These are phyloP conservation scores for Steinernema scapterisci DNA, from an alignment of 2,888 invertebrate genomes.

Conservation along the genomic window DNA sequence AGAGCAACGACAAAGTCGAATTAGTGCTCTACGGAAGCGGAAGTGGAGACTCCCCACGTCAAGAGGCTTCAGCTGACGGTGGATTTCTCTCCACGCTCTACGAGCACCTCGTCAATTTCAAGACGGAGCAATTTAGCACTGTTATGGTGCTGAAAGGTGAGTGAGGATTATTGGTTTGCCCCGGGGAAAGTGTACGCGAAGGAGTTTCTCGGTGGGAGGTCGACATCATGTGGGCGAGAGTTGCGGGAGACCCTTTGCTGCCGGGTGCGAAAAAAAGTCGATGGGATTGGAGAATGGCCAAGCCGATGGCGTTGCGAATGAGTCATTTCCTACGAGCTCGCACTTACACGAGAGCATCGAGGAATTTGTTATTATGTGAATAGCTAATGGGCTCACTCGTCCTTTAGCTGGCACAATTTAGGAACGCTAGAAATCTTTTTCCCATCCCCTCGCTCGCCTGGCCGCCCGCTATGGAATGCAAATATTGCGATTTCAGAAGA, in stretches of 20 bases:
- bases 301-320: slow-evolving; percentile 27
- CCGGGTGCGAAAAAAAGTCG: neutral
- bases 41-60: neutral
- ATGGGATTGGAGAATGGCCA: slow-evolving; percentile 26
- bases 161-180: neutral
- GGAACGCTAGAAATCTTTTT: neutral
- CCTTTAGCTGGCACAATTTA: neutral
- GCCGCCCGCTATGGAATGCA: neutral
- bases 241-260: neutral
- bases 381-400: slow-evolving; percentile 2
- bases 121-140: neutral
- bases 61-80: neutral
- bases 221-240: neutral
- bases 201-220: slow-evolving; percentile 12
- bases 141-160: slow-evolving; percentile 26
- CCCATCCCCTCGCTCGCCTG: neutral
- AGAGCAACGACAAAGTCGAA: slow-evolving; percentile 6
- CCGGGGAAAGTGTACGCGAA: neutral
- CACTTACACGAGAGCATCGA: slow-evolving; percentile 13
- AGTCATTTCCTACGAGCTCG: slow-evolving; percentile 14
- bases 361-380: slow-evolving; percentile 31
- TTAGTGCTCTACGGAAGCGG: slow-evolving; percentile 23
- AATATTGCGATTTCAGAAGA: neutral
- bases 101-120: neutral
- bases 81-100: neutral